phyloP scores from a whole-genome alignment of 2,113 vertebrate genomes.

The Salminus brasiliensis region DNA sequence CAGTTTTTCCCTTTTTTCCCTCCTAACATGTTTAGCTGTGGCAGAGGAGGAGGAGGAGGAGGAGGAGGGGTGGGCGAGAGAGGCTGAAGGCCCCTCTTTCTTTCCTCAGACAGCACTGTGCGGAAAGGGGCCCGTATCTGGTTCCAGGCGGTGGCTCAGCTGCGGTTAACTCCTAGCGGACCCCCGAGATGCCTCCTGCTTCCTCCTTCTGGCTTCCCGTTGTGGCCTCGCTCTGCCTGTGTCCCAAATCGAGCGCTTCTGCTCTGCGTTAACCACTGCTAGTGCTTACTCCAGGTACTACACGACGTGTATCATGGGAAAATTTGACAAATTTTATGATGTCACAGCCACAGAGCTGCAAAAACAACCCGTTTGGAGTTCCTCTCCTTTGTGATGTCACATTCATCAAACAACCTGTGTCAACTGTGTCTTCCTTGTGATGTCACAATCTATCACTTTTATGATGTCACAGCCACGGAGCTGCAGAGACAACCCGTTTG shows the following conservation, averaged over 20 bases:
- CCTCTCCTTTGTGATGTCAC: no score
- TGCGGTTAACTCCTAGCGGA: constrained; percentile 69
- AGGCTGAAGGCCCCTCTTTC: constrained; percentile 60
- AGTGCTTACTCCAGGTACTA: no score
- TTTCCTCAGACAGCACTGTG: constrained; percentile 70
- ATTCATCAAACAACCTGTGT: no score
- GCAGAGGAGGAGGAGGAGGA: constrained; percentile 40
- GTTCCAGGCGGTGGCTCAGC: constrained; percentile 75
- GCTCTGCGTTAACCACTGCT: neutral
- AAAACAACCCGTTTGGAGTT: no score
- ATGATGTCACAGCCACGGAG: no score
- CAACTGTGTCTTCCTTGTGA: no score
- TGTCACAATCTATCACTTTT: no score
- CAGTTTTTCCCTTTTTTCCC: constrained; percentile 55
- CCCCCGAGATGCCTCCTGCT: constrained; percentile 58
- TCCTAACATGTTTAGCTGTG: constrained; percentile 59
- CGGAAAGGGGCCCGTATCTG: constrained; percentile 68
- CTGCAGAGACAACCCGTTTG: no score
- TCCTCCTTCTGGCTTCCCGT: constrained; percentile 12
- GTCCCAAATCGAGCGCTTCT: constrained; percentile 57
- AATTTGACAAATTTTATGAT: no score
- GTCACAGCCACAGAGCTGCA: no score
- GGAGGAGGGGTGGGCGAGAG: neutral
- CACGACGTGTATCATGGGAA: neutral
- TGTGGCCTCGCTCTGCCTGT: constrained; percentile 13